A percentile compares a stretch with the other conserved stretches of the same genome.
These are phyloP conservation scores for Lepidocolaptes lacrymiger DNA, from an alignment of 2,797 vertebrate species.

Conservation along the genomic window DNA sequence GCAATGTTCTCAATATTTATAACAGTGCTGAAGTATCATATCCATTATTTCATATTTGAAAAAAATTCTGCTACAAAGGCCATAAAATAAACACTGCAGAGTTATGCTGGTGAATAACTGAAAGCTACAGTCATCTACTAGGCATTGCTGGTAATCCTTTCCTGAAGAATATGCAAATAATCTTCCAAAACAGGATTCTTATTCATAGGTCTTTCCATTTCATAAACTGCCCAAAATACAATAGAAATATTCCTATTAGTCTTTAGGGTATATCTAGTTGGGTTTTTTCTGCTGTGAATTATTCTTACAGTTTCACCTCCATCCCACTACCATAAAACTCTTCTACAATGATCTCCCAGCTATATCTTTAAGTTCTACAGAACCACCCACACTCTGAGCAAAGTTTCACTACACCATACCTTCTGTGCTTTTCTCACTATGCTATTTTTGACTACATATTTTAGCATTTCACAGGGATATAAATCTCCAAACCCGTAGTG, in stretches of 20 bases:
- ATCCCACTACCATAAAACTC: neutral
- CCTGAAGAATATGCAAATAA: neutral
- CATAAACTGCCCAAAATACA: neutral
- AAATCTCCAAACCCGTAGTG: neutral
- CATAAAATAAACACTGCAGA: neutral
- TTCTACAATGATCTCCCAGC: neutral
- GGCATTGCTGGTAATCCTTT: neutral
- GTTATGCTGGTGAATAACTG: neutral
- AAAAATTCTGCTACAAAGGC: neutral
- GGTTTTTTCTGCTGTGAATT: neutral
- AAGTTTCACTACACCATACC: slow-evolving; percentile 22
- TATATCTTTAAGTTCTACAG: neutral
- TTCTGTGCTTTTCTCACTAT: slow-evolving; percentile 26
- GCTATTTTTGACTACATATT: slow-evolving; percentile 15
- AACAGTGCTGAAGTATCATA: neutral
- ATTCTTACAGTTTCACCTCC: neutral
- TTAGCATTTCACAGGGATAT: neutral
- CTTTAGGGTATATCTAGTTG: neutral
- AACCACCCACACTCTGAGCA: slow-evolving; percentile 20
- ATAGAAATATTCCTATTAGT: neutral
- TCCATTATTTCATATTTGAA: neutral
- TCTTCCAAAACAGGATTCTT: neutral
- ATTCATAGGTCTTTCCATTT: neutral
- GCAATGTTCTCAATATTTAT: neutral
- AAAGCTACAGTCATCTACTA: neutral